Percentiles rank a stretch among this genome's conserved stretches.
These are phyloP conservation scores for Peromyscus polionotus DNA, from an alignment of 2,113 vertebrate species.

Conservation along the genomic window DNA sequence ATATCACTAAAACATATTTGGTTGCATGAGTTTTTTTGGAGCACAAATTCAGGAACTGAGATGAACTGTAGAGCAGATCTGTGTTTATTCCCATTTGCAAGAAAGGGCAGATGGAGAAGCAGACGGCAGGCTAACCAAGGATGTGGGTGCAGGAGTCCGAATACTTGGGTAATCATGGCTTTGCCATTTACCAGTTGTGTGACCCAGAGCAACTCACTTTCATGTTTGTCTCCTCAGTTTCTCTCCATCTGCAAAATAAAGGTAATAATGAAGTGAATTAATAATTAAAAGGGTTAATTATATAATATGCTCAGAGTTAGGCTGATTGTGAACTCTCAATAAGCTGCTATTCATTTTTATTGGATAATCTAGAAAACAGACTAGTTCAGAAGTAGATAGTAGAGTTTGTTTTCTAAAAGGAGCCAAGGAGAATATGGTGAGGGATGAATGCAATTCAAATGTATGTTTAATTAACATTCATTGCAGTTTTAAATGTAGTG, in stretches of 20 bases:
- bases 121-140: not conserved
- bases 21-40: not conserved
- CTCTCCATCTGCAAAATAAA: slow-evolving; percentile 52
- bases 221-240: slow-evolving; percentile 24
- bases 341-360: not conserved
- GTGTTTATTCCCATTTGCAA: slow-evolving; percentile 27
- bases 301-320: slow-evolving; percentile 12
- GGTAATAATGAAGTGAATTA: not conserved
- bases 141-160: not conserved
- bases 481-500: not conserved
- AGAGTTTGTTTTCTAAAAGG: not conserved
- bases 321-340: slow-evolving; percentile 1
- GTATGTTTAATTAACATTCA: not conserved
- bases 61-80: slow-evolving; percentile 34
- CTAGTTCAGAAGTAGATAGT: not conserved
- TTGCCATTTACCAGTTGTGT: slow-evolving; percentile 39
- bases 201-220: slow-evolving; percentile 46
- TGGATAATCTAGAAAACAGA: slow-evolving; percentile 9
- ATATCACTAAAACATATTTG: slow-evolving; percentile 1
- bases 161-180: not conserved
- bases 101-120: slow-evolving; percentile 26
- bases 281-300: slow-evolving; percentile 52
- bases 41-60: slow-evolving; percentile 9
- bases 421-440: not conserved
- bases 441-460: not conserved